Conservation (phyloP, 2,888 invertebrate genomes). For the Clanis bilineata region DNA sequence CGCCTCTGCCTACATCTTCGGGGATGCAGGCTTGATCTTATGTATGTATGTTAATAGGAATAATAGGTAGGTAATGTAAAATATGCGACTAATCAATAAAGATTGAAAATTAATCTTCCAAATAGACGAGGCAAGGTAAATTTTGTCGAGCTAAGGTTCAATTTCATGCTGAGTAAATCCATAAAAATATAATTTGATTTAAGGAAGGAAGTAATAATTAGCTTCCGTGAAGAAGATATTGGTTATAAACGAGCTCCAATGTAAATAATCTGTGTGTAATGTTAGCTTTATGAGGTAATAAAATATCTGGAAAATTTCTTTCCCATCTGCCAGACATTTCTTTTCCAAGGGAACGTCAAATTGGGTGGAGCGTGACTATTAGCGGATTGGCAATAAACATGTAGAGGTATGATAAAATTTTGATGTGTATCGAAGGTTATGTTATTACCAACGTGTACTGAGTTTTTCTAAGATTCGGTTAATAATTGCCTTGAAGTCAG, state of each 20-base stretch:
- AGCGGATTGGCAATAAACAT: constrained; percentile 22
- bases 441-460: neutral
- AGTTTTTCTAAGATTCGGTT: neutral
- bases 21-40: no score
- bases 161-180: constrained; percentile 29
- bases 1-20: no score
- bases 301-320: constrained; percentile 43
- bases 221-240: constrained; percentile 40
- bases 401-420: neutral
- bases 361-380: constrained; percentile 28
- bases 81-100: neutral
- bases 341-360: constrained; percentile 22
- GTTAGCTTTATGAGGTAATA: constrained; percentile 47
- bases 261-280: constrained; percentile 49
- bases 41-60: no score
- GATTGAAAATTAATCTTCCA: no score
- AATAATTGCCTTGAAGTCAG: neutral
- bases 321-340: constrained; percentile 35
- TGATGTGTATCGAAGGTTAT: neutral
- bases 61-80: no score
- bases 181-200: constrained; percentile 39
- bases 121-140: constrained; percentile 15
- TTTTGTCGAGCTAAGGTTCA: constrained; percentile 30
- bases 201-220: constrained; percentile 48
- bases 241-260: constrained; percentile 42